These are phyloP conservation scores for Phortica variegata DNA, from an alignment of 1,140 invertebrate genomes.

Conservation along the genomic window DNA sequence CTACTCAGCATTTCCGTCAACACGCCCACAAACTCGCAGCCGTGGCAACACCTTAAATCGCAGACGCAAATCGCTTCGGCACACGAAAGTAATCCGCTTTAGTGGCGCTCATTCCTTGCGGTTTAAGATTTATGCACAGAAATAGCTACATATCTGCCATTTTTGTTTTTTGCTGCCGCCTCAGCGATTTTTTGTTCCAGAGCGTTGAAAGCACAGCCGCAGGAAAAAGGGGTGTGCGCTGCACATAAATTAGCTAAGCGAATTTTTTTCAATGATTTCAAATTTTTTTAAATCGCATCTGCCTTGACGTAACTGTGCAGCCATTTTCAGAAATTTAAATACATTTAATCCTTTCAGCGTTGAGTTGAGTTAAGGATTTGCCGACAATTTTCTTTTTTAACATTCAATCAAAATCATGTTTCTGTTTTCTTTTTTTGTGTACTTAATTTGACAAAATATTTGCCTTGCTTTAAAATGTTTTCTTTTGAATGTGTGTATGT, in stretches of 20 bases:
- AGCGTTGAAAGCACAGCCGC: constrained; percentile 9
- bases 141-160: constrained; percentile 30
- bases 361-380: too few species aligned
- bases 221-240: constrained; percentile 39
- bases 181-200: constrained; percentile 16
- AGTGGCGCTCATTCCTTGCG: constrained; percentile 38
- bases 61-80: constrained; percentile 40
- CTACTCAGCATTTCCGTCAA: too few species aligned
- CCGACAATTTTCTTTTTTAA: too few species aligned
- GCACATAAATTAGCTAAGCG: constrained; percentile 42
- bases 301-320: constrained; percentile 6
- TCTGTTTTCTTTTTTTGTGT: too few species aligned
- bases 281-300: not conserved
- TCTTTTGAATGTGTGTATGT: too few species aligned
- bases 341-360: constrained; percentile 44
- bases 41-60: too few species aligned
- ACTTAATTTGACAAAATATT: too few species aligned
- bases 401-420: too few species aligned
- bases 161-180: constrained; percentile 11
- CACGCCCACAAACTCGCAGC: too few species aligned
- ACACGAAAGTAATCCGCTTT: constrained; percentile 49
- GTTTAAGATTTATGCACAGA: constrained; percentile 50
- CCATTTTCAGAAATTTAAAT: constrained; percentile 30
- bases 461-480: too few species aligned
- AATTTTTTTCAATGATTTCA: constrained; percentile 16